These are phyloP conservation scores for Megaleporinus macrocephalus DNA, from an alignment of 2,113 vertebrate species.

Conservation along the genomic window DNA sequence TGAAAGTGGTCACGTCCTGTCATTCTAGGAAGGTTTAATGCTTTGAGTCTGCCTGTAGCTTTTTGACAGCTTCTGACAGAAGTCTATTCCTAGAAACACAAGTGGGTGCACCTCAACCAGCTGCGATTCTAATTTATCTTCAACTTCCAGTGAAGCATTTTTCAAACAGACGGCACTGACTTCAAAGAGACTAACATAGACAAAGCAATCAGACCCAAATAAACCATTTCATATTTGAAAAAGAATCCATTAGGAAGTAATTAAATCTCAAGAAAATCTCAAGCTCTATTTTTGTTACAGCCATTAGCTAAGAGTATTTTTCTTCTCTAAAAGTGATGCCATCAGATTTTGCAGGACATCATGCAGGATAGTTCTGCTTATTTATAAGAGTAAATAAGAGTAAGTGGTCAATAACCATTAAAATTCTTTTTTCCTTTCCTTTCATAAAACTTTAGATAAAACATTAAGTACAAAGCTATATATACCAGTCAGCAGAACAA, in stretches of 20 bases:
- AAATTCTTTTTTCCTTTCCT: too few species aligned
- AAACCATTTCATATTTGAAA: background rate
- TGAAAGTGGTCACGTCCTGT: conserved; percentile 7
- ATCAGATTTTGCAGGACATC: too few species aligned
- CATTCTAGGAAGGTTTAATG: conserved; percentile 2
- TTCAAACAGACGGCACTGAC: background rate
- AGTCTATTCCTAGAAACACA: background rate
- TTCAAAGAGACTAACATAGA: background rate
- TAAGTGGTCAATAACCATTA: too few species aligned
- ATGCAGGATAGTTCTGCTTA: too few species aligned
- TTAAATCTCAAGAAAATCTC: background rate
- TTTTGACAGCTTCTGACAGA: conserved; percentile 17
- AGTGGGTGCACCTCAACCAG: background rate
- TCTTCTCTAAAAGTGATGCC: too few species aligned
- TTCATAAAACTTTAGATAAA: too few species aligned
- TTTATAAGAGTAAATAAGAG: too few species aligned
- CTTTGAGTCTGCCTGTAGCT: background rate
- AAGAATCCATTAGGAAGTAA: background rate
- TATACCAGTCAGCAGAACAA: too few species aligned
- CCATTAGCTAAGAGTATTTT: too few species aligned
- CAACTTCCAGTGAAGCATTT: background rate
- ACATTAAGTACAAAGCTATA: too few species aligned
- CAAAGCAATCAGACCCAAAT: background rate
- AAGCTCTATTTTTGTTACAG: background rate
- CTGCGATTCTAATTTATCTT: background rate